phyloP scores from a whole-genome alignment of 2,888 invertebrate species.

The Melipona bicolor region DNA sequence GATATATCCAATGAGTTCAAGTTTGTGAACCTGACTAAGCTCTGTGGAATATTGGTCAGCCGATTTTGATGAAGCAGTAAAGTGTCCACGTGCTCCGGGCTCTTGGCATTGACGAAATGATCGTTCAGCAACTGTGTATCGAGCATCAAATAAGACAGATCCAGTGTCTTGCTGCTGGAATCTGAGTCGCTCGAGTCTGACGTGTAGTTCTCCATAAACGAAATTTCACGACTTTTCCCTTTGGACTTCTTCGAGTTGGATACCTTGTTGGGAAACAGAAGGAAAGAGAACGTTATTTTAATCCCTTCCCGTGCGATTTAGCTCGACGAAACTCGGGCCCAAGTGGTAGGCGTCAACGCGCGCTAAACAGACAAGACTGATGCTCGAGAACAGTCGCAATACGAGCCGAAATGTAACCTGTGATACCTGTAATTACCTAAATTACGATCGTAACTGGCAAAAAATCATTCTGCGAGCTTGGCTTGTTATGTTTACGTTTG shows the following conservation, averaged over 20 bases:
- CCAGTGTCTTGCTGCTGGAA: conserved; percentile 89
- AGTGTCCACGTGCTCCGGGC: conserved; percentile 89
- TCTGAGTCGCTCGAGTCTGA: conserved; percentile 94
- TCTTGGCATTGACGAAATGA: conserved; percentile 87
- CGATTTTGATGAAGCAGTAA: conserved; percentile 95
- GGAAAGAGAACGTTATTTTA: background rate
- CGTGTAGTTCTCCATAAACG: conserved; percentile 91
- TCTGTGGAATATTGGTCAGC: conserved; percentile 89
- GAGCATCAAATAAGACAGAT: conserved; percentile 88
- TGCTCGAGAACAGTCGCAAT: no score
- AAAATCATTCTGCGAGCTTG: no score
- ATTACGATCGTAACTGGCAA: no score
- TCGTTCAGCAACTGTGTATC: conserved; percentile 87
- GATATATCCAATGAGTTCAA: conserved; percentile 94
- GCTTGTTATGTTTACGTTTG: no score
- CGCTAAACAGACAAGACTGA: no score
- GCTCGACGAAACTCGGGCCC: no score
- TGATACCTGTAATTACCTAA: no score
- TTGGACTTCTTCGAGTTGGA: background rate
- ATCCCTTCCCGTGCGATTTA: no score
- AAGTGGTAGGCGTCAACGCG: no score
- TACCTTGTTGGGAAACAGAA: background rate
- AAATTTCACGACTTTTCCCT: background rate
- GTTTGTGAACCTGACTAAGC: conserved; percentile 88
- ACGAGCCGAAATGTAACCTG: no score